These are phyloP conservation scores for Heliconius ethilla DNA, from an alignment of 2,888 invertebrate species.

Conservation along the genomic window DNA sequence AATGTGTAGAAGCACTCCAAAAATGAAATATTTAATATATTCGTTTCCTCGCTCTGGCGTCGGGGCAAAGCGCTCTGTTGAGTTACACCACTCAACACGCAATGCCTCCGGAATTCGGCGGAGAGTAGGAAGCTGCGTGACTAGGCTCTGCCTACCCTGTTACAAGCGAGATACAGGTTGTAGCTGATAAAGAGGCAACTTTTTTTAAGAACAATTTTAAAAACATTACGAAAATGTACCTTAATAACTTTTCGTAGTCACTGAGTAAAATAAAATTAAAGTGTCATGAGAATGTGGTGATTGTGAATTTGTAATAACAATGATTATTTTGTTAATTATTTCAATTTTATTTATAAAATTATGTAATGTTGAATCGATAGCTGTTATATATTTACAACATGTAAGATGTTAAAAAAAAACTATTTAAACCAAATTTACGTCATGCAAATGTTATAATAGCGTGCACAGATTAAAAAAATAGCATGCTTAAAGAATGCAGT, in stretches of 20 bases:
- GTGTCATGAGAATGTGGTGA: constrained; percentile 22
- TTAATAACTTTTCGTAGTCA: background rate
- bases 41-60: no score
- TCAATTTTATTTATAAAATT: background rate
- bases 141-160: no score
- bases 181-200: no score
- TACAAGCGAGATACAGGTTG: no score
- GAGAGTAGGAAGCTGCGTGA: no score
- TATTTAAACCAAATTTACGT: background rate
- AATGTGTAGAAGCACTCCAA: no score
- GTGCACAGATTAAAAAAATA: constrained; percentile 22
- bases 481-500: constrained; percentile 11
- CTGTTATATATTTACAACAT: background rate
- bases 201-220: background rate
- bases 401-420: constrained; percentile 1
- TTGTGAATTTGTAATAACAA: constrained; percentile 7
- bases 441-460: constrained; percentile 19
- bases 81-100: no score
- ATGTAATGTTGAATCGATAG: background rate
- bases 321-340: background rate
- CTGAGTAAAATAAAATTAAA: constrained; percentile 1
- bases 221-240: constrained; percentile 11
- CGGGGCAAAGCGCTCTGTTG: no score
- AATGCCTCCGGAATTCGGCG: no score
- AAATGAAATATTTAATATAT: no score